These are phyloP conservation scores for Potamilus streckersoni DNA, from an alignment of 1,140 invertebrate species.

Conservation along the genomic window DNA sequence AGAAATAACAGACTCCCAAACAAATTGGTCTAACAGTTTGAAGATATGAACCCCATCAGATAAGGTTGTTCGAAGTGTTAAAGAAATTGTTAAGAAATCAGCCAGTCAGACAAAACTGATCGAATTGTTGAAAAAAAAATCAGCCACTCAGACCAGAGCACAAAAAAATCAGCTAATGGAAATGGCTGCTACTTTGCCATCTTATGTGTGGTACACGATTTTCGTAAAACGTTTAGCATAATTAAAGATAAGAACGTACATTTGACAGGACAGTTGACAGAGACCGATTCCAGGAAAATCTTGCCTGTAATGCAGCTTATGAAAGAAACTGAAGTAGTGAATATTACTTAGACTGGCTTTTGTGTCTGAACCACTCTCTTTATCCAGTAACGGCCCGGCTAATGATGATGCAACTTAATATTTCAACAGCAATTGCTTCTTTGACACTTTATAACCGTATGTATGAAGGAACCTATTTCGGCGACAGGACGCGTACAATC, in stretches of 20 bases:
- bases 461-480: too few relatives aligned
- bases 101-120: not conserved
- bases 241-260: not conserved
- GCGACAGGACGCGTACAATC: too few relatives aligned
- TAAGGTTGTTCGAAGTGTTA: not conserved
- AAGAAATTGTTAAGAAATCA: not conserved
- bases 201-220: not conserved
- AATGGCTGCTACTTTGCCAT: not conserved
- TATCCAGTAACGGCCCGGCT: too few relatives aligned
- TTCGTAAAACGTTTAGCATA: not conserved
- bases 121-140: not conserved
- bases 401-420: too few relatives aligned
- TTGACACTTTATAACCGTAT: too few relatives aligned
- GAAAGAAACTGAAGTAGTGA: not conserved
- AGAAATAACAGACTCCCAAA: too few relatives aligned
- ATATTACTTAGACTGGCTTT: too few relatives aligned
- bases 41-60: too few relatives aligned
- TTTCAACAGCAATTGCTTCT: too few relatives aligned
- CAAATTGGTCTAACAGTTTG: too few relatives aligned
- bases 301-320: slow-evolving; percentile 6
- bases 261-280: slow-evolving; percentile 1
- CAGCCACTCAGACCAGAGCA: not conserved
- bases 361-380: too few relatives aligned
- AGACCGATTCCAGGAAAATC: not conserved
- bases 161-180: too few relatives aligned